Percentiles rank a stretch among this genome's conserved stretches.
Evolutionary conservation across 2,797 vertebrate genomes (phyloP).

Genomic region (Sardinella longiceps): DNA sequence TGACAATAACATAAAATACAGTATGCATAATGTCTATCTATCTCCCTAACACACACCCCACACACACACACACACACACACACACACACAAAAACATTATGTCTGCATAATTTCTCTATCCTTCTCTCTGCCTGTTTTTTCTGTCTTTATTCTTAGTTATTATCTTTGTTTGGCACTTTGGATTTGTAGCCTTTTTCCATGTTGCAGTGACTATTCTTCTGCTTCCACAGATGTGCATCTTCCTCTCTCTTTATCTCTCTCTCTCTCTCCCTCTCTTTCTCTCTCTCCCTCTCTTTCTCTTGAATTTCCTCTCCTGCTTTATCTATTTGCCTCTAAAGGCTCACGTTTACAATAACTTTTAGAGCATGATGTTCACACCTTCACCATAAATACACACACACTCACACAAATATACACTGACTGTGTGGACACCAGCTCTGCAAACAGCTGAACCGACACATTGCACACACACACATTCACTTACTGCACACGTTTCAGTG

Average conservation of each 20-base stretch:
- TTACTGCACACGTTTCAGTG: no score
- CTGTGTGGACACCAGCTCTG: background rate
- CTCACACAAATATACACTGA: background rate
- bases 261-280: background rate
- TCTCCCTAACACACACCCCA: no score
- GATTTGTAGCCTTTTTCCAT: background rate
- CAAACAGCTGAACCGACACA: background rate
- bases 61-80: no score
- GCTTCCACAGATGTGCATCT: background rate
- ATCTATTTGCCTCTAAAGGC: background rate
- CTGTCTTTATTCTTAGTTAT: background rate
- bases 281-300: background rate
- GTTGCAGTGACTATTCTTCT: background rate
- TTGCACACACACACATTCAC: background rate
- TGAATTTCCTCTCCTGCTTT: background rate
- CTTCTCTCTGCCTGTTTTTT: background rate
- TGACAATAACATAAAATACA: no score
- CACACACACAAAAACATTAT: no score
- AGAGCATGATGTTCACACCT: background rate
- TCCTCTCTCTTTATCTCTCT: background rate
- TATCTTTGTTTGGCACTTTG: background rate
- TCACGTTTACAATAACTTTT: no score
- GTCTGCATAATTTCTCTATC: background rate
- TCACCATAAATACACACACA: background rate
- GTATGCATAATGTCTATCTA: no score